These are phyloP conservation scores for Lineus longissimus DNA, from an alignment of 1,140 invertebrate species.

Conservation along the genomic window DNA sequence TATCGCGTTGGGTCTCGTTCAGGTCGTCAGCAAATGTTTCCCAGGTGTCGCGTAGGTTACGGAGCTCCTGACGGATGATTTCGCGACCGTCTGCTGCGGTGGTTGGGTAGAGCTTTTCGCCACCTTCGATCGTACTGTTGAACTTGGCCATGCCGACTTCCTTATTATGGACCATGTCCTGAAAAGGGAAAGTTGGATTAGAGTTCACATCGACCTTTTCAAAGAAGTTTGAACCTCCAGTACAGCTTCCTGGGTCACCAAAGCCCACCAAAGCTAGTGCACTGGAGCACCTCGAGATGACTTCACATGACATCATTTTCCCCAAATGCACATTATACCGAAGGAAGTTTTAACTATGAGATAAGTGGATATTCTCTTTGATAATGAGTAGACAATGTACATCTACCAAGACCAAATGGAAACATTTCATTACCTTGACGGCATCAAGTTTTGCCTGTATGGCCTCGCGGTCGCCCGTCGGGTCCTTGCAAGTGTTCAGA, in stretches of 20 bases:
- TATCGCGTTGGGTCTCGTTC: slow-evolving; percentile 81
- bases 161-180: slow-evolving; percentile 33
- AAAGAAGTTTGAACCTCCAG: too few species aligned
- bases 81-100: slow-evolving; percentile 84
- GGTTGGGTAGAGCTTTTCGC: slow-evolving; percentile 80
- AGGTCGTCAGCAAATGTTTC: slow-evolving; percentile 79
- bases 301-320: background rate
- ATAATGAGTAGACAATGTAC: too few species aligned
- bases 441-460: slow-evolving; percentile 63
- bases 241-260: too few species aligned
- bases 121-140: slow-evolving; percentile 76
- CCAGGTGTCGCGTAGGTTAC: slow-evolving; percentile 74
- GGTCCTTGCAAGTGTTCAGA: slow-evolving; percentile 59
- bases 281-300: too few species aligned
- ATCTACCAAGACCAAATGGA: too few species aligned
- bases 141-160: slow-evolving; percentile 72
- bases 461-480: slow-evolving; percentile 61
- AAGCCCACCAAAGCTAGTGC: too few species aligned
- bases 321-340: background rate
- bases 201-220: too few species aligned
- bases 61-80: slow-evolving; percentile 73
- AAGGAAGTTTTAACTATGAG: too few species aligned
- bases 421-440: slow-evolving; percentile 45
- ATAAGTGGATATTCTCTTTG: too few species aligned
- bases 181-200: background rate